A percentile compares a stretch with the other conserved stretches of the same genome.
These are phyloP conservation scores for Temnothorax nylanderi DNA, from an alignment of 1,140 invertebrate species.

Conservation along the genomic window DNA sequence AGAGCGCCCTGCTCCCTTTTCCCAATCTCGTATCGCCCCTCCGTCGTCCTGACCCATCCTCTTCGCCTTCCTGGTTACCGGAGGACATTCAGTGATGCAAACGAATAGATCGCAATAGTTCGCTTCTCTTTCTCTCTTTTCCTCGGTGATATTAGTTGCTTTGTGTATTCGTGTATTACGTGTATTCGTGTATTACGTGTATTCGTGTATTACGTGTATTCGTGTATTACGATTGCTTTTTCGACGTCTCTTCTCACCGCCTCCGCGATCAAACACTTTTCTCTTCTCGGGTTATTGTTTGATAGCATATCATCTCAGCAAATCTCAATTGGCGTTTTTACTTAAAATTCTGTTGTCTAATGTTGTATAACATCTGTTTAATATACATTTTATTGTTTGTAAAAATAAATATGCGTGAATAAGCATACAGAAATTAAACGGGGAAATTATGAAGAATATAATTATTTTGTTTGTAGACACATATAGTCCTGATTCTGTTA, in stretches of 20 bases:
- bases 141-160: constrained; percentile 71
- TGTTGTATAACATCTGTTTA: not conserved
- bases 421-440: not conserved
- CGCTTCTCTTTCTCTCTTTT: constrained; percentile 19
- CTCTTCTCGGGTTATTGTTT: not conserved
- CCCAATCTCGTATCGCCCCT: constrained; percentile 71
- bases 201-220: constrained; percentile 5
- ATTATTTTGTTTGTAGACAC: not conserved
- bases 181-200: constrained; percentile 7
- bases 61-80: constrained; percentile 64
- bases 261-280: not conserved
- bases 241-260: not conserved
- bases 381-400: not conserved
- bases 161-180: constrained; percentile 49
- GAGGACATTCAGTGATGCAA: constrained; percentile 70
- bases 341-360: not conserved
- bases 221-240: constrained; percentile 28
- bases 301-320: not conserved
- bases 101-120: constrained; percentile 66
- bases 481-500: not conserved
- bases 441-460: not conserved
- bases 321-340: not conserved
- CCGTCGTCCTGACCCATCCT: constrained; percentile 27
- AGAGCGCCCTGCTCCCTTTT: constrained; percentile 68
- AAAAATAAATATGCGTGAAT: not conserved